phyloP scores from a whole-genome alignment of 2,888 invertebrate species.

The Tryphoninae sp. region DNA sequence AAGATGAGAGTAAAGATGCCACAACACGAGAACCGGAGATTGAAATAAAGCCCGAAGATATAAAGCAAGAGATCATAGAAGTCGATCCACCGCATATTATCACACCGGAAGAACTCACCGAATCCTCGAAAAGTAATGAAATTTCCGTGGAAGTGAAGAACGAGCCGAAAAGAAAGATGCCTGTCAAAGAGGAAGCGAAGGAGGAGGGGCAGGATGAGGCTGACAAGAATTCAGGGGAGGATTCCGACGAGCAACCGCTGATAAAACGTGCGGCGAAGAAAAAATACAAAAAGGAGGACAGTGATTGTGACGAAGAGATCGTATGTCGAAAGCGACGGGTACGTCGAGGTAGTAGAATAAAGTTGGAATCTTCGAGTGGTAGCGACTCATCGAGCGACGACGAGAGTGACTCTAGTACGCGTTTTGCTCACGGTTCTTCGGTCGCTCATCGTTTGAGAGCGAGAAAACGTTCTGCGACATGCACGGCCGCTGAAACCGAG shows the following conservation, averaged over 20 bases:
- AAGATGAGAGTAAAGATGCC: constrained; percentile 63
- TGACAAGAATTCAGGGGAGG: constrained; percentile 71
- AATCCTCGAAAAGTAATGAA: constrained; percentile 69
- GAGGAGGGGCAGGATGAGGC: constrained; percentile 61
- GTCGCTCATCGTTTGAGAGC: constrained; percentile 77
- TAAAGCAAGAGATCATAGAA: constrained; percentile 66
- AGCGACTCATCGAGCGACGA: constrained; percentile 75
- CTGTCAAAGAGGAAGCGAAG: constrained; percentile 65
- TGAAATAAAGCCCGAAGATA: constrained; percentile 67
- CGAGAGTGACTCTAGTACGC: constrained; percentile 73
- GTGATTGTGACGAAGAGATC: constrained; percentile 73
- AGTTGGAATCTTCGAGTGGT: constrained; percentile 76
- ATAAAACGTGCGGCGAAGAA: constrained; percentile 73
- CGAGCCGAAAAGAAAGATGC: constrained; percentile 46
- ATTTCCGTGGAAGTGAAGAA: constrained; percentile 44
- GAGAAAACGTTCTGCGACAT: constrained; percentile 74
- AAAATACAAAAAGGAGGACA: constrained; percentile 69
- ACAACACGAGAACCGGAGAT: constrained; percentile 6
- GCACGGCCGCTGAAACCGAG: constrained; percentile 71
- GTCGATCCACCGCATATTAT: constrained; percentile 62
- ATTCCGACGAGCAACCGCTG: constrained; percentile 76
- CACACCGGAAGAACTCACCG: constrained; percentile 66
- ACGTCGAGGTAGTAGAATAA: constrained; percentile 77
- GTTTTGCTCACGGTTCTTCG: constrained; percentile 72
- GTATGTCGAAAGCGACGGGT: constrained; percentile 74